Evolutionary conservation across 1,140 invertebrate genomes (phyloP).

Genomic region (Holcopasites calliopsidis): DNA sequence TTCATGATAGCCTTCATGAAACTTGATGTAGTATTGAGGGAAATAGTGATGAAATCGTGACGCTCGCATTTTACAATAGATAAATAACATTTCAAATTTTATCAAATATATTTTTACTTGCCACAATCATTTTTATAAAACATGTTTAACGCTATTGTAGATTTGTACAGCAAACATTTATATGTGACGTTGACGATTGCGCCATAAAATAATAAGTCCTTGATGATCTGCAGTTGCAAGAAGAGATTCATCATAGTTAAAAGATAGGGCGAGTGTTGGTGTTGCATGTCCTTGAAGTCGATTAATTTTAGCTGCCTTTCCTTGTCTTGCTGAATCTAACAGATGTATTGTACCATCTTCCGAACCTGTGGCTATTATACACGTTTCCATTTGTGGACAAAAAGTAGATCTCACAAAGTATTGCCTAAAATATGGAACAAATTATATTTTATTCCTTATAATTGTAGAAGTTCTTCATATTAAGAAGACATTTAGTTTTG

Average conservation of each 20-base stretch:
- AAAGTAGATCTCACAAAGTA: slow-evolving; percentile 88
- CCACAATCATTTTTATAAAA: slow-evolving; percentile 21
- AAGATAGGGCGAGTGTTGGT: slow-evolving; percentile 90
- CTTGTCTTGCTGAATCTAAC: slow-evolving; percentile 88
- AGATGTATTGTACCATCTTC: slow-evolving; percentile 94
- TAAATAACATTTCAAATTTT: not conserved
- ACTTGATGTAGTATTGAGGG: not conserved
- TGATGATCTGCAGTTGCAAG: slow-evolving; percentile 91
- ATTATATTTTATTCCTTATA: slow-evolving; percentile 17
- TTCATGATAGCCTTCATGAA: not conserved
- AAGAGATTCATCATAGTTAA: slow-evolving; percentile 94
- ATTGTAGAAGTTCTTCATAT: slow-evolving; percentile 29
- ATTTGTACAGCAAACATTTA: slow-evolving; percentile 27
- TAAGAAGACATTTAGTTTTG: slow-evolving; percentile 21
- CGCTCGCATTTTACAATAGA: not conserved
- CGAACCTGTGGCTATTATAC: slow-evolving; percentile 87
- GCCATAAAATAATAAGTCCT: slow-evolving; percentile 93
- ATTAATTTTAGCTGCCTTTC: slow-evolving; percentile 87
- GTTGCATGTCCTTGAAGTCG: slow-evolving; percentile 92
- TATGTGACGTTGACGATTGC: slow-evolving; percentile 73
- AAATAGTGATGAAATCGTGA: not conserved
- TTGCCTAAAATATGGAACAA: slow-evolving; percentile 63
- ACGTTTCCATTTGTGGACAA: slow-evolving; percentile 84
- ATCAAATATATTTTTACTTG: not conserved
- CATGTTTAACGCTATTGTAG: slow-evolving; percentile 9